A percentile compares a stretch with the other conserved stretches of the same genome.
These are phyloP conservation scores for Archips crataeganus DNA, from an alignment of 2,888 invertebrate species.

Conservation along the genomic window DNA sequence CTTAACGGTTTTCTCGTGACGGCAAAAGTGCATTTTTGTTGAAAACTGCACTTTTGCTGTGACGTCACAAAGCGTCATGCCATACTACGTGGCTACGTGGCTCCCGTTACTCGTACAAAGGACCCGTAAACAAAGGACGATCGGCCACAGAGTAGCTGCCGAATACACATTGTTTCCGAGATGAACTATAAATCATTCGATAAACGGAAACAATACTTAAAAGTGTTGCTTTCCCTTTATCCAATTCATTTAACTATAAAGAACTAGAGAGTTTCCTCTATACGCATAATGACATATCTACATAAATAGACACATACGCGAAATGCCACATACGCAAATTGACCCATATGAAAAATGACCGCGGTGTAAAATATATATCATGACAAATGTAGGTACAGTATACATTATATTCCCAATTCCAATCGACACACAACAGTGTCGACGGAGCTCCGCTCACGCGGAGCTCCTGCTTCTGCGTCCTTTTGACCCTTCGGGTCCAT, in stretches of 20 bases:
- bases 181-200: slow-evolving; percentile 64
- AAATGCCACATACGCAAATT: no score
- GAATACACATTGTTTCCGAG: slow-evolving; percentile 62
- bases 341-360: no score
- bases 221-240: slow-evolving; percentile 7
- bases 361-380: no score
- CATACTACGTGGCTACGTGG: slow-evolving; percentile 52
- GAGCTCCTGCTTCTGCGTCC: no score
- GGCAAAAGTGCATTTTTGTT: slow-evolving; percentile 81
- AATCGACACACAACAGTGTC: no score
- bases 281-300: no score
- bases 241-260: background rate
- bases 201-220: slow-evolving; percentile 48
- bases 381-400: no score
- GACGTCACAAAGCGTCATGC: slow-evolving; percentile 76
- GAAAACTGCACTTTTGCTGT: slow-evolving; percentile 62
- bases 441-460: no score
- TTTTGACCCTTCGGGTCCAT: no score
- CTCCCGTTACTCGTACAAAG: slow-evolving; percentile 76
- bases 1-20: slow-evolving; percentile 68
- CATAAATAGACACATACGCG: no score
- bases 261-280: no score
- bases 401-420: no score
- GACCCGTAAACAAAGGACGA: slow-evolving; percentile 66
- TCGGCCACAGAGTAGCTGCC: slow-evolving; percentile 78